Percentiles rank a stretch among this genome's conserved stretches.
Conservation (phyloP, 30 jellyfish, hydroid and myxozoan genomes). For the Aurelia sp. region DNA sequence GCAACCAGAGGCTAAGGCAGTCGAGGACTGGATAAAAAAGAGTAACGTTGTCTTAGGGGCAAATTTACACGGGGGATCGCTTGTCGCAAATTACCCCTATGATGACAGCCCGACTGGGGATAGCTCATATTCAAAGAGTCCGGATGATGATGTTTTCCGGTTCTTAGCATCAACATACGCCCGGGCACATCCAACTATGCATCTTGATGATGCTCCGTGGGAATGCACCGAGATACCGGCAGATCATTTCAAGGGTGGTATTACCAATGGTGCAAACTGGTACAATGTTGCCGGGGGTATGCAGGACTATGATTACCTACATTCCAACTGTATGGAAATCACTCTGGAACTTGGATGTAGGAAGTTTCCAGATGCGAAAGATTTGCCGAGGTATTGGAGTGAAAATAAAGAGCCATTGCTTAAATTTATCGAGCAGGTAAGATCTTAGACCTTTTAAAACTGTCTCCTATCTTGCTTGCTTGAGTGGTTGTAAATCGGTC, state of each 20-base stretch:
- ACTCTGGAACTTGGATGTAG: conserved; percentile 97
- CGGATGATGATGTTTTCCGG: conserved; percentile 93
- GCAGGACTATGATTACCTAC: conserved; percentile 95
- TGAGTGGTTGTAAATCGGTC: not conserved
- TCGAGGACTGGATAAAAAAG: conserved; percentile 80
- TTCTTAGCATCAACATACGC: conserved; percentile 87
- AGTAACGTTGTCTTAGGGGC: conserved; percentile 90
- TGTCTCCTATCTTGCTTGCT: not conserved
- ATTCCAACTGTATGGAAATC: conserved; percentile 89
- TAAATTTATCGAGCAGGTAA: conserved; percentile 89
- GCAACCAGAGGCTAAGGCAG: conserved; percentile 90
- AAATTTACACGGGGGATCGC: conserved; percentile 99
- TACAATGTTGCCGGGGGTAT: conserved; percentile 99
- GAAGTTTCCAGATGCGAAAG: conserved; percentile 91
- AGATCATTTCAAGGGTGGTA: conserved; percentile 94
- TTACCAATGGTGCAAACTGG: conserved; percentile 98
- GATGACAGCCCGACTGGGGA: conserved; percentile 85
- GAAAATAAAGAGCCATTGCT: conserved; percentile 89
- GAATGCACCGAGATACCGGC: conserved; percentile 96
- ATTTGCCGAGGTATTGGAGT: conserved; percentile 89
- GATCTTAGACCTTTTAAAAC: not conserved
- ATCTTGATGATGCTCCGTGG: conserved; percentile 95
- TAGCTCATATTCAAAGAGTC: conserved; percentile 77
- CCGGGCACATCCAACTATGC: conserved; percentile 94
- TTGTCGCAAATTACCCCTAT: conserved; percentile 96